Base-by-base conservation (phyloP, 2,888 invertebrate species). In the Cecidostiba fungosa region DNA sequence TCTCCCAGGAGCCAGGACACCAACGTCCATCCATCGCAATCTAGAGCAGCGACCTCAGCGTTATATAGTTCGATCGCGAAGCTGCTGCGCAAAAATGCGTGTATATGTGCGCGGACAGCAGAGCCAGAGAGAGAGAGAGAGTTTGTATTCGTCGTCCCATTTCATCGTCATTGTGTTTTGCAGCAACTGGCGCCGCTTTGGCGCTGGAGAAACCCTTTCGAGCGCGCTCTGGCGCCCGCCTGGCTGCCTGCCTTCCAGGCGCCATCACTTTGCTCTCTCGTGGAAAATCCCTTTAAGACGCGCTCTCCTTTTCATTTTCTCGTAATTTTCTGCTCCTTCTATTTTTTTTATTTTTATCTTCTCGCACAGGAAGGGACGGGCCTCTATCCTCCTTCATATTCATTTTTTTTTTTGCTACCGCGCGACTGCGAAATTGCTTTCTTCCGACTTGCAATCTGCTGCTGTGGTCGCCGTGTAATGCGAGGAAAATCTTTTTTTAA, bases 171-270 rank as follows among this genome's bases (percentile, higher is more conserved):
- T 66, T 43, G 39, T 73, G 72, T 73, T 50, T 73, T 26, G 59
- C 50, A 26, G 72, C 72, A 12, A 23, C 12, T 26, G 69, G 36
- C 72, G 72, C 23, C 43, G 43, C 72, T 6, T 23, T n/a, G 36
- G 10, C 70, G 74, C n/a, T 32, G 14, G 47, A 47, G 90, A 91
- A 92, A 92, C 92, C 92, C 92, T 92, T 92, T 91, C 88, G 89
- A 90, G 77, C 76, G 23, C 88, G 87, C 91, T 87, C 72, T 86
- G 93, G 93, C 93, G 93, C 93, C 93, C 93, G 93, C 90, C 93
- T 92, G 93, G 92, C 92, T 93, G 92, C 93, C 93, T 92, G 92
- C 91, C 89, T 90, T 89, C 87, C 91, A 91, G 93, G 93, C 93
- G 93, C 93, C 93, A 89, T 89, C 66, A 89, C 90, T 90, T 29